Evolutionary conservation across 2,888 invertebrate species (phyloP), one percentile per base, ranked within the genome.

Genomic region (Noctua janthina): DNA sequence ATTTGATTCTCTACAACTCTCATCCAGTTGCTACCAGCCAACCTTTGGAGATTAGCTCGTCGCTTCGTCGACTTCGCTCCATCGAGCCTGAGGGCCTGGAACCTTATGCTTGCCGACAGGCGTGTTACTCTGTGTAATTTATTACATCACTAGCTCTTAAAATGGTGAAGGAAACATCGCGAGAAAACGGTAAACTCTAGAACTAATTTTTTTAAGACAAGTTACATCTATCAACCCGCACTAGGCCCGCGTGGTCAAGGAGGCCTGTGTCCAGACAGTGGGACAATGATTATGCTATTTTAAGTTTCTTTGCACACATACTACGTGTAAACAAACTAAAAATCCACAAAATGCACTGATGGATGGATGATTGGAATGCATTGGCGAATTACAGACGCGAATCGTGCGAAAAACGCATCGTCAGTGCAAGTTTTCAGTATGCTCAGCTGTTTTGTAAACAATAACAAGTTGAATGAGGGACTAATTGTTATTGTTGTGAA

Each of bases 371-470:
- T 35, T 2, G 74, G 39, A 81, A 56, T 54, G 75, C 74, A 67
- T 35, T 59, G 8, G 51, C 51, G 59, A 20, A 35, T 15, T 35
- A 5, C 35, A 13, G 13, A 49, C 29, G 29, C 35, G 20, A 59
- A 29, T 39, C 51, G n/a, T 67, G 74, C 20, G 10, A n/a, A 75
- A 82, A 66, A 46, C 17, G 51, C 54, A 0, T 2, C 43, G 49
- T 77, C 29, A 43, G 35, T 7, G 11, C 20, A 2, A 20, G 4
- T 54, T 78, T n/a, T 67, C 1, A 46, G 70, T 81, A 39, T 46
- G 17, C 35, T 46, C 79, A 84, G 39, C 23, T 69, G 72, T 69
- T 79, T 56, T 4, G 15, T 29, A 79, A 68, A 84, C 68, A 56
- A 79, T 79, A 39, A 68, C 17, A 70, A 8, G 17, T 23, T 10